Base-by-base conservation (phyloP, 2,888 invertebrate genomes). In the Schizotus pectinicornis region DNA sequence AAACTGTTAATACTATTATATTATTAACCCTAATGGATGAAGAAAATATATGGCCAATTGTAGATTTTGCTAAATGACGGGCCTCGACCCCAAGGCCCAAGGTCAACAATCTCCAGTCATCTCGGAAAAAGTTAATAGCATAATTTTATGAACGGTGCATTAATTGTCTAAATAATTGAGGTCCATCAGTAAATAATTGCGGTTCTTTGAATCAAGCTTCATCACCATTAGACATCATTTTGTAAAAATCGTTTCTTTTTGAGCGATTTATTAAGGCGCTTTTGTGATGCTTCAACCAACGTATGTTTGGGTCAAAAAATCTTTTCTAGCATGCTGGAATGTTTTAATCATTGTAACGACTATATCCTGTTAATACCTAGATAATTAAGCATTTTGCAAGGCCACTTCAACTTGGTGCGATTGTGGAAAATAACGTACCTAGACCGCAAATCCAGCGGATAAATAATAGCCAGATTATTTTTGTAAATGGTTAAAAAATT, bases 1-100 rank as follows among this genome's bases (percentile, higher is more conserved):
- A 55, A 50, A 50, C 49, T 31, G 43, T 33, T 50, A 49, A 56
- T 37, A 31, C 32, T 36, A 58, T 59, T 50, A 55, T 50, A 50
- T 55, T 57, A 57, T 57, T 59, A 55, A 32, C 54, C 50, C 54
- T 50, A 59, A 59, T 59, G 12, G 55, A 55, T 50, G 43, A 55
- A 54, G n/a, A 53, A 36, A 51, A 57, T 33, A 41, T 13, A 34
- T 30, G 22, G 7, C 22, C 47, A 53, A 37, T 53, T 46, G 47
- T 46, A 46, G 38, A 54, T 46, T 55, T 41, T 48, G 13, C 48
- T 47, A 38, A 41, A 34, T 49, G 13, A 34, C 33, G 34, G 54
- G 48, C 55, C 55, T 55, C 55, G 55, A 7, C 7, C 11, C 37
- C 55, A 55, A 55, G 55, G 48, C 33, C 37, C 55, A 55, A 55